These are phyloP conservation scores for Adela reaumurella DNA, from an alignment of 2,888 invertebrate species.

Conservation along the genomic window DNA sequence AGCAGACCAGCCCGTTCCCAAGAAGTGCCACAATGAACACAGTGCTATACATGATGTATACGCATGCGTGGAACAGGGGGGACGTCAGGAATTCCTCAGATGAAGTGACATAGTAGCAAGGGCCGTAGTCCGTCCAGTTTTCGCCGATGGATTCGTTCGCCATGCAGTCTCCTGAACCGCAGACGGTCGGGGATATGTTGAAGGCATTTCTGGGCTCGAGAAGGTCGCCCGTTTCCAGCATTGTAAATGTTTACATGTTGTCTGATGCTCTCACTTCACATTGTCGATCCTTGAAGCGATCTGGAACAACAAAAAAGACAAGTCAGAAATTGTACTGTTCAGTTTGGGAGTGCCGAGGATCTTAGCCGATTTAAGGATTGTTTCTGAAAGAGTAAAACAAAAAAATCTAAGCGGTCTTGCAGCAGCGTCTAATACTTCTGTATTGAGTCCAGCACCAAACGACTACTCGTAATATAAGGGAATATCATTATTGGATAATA, in stretches of 20 bases:
- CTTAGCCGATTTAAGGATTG: no score
- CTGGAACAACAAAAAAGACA: no score
- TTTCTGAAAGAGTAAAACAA: no score
- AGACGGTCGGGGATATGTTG: not conserved
- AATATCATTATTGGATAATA: no score
- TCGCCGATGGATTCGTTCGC: not conserved
- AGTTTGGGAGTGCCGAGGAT: no score
- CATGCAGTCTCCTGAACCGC: not conserved
- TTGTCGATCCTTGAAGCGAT: not conserved
- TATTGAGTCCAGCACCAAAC: no score
- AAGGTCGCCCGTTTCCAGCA: not conserved
- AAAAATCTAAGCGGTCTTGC: no score
- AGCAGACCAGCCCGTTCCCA: conserved; percentile 80
- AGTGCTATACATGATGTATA: conserved; percentile 68
- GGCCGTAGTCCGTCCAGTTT: not conserved
- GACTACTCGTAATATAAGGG: no score
- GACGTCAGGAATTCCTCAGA: conserved; percentile 31
- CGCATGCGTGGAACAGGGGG: conserved; percentile 58
- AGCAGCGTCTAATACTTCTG: no score
- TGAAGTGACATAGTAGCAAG: conserved; percentile 6
- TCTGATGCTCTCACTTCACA: not conserved
- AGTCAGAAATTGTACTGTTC: no score
- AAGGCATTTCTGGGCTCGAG: not conserved
- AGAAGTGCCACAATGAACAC: conserved; percentile 68
- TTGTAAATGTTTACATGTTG: not conserved